Base-by-base conservation (phyloP, 2,888 invertebrate genomes). In the Neoascia interrupta region DNA sequence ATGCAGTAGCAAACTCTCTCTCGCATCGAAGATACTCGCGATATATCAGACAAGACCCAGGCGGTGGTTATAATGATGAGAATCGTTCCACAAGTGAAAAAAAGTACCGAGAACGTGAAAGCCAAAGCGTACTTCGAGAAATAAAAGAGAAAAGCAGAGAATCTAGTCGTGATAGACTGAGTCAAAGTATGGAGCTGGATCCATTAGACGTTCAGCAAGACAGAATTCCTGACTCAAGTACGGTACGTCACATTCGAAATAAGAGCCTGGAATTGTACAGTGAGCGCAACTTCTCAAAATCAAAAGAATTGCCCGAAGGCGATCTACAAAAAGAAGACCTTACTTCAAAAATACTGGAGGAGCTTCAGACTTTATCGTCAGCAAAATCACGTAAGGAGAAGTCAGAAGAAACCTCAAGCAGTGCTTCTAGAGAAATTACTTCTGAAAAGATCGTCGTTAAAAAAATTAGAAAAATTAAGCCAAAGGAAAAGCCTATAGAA, bases 31-130 rank as follows among this genome's bases (percentile, higher is more conserved):
- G 93, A 79, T 91, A 94, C 68, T 94, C 94, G 5, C 90, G 95
- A 66, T 95, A 95, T 87, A 88, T 95, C 68, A 90, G 95, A 23
- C 93, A 95, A 0, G 95, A 95, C 86, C 95, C 95, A 85, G 94
- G 92, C 85, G 94, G 95, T 81, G 84, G 85, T 15, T 89, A 92
- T 1, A 91, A 92, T 15, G 93, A 93, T 68, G 94, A 94, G 83
- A 93, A 91, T 84, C 89, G 91, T 16, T 92, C 92, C 84, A 90
- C 91, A 1, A 90, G 81, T 11, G 84, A 84, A 87, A 91, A 85
- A 91, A 92, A 84, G 90, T 90, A 93, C 86, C 90, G 93, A 82
- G 92, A 94, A 87, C 88, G 93, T 83, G 91, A 93, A 89, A 91
- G 94, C 51, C 92, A 94, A 86, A 91, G 92, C 86, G 91, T 92